Evolutionary conservation across 2,113 vertebrate species (phyloP).

Genomic region (Ceratotherium simum): DNA sequence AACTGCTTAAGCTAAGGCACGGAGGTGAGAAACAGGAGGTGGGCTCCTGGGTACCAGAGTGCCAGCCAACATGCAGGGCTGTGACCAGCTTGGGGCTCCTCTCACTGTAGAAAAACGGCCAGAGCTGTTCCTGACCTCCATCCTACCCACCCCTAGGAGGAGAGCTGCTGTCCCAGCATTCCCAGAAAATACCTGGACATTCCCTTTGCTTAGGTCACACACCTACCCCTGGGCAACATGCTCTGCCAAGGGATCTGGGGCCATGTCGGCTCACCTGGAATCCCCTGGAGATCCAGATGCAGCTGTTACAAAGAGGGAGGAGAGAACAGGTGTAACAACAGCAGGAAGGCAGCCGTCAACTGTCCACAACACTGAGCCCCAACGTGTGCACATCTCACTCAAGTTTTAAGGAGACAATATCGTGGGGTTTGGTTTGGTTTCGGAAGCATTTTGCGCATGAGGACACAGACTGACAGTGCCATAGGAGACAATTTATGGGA

Average conservation of each 20-base stretch:
- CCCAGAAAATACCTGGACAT: not conserved
- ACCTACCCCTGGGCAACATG: not conserved
- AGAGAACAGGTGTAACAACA: not conserved
- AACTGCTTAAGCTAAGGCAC: not conserved
- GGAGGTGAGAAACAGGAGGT: not conserved
- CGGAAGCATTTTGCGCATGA: not conserved
- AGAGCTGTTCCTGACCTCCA: not conserved
- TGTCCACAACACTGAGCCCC: not conserved
- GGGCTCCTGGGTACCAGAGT: not conserved
- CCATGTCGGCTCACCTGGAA: not conserved
- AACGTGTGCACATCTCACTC: not conserved
- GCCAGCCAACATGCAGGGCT: not conserved
- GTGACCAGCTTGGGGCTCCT: not conserved
- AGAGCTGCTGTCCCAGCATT: not conserved
- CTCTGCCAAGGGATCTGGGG: not conserved
- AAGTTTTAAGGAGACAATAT: not conserved
- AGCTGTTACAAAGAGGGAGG: not conserved
- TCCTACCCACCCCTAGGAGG: not conserved
- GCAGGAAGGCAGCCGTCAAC: accelerated
- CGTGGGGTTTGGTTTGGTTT: not conserved
- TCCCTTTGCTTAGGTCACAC: not conserved
- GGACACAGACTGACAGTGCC: not conserved
- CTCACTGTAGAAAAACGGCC: not conserved
- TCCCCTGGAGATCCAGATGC: not conserved
- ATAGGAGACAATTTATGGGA: not conserved